A percentile compares a stretch with the other conserved stretches of the same genome.
These are phyloP conservation scores for Melikaiella ostensackeni DNA, from an alignment of 2,888 invertebrate species.

Conservation along the genomic window DNA sequence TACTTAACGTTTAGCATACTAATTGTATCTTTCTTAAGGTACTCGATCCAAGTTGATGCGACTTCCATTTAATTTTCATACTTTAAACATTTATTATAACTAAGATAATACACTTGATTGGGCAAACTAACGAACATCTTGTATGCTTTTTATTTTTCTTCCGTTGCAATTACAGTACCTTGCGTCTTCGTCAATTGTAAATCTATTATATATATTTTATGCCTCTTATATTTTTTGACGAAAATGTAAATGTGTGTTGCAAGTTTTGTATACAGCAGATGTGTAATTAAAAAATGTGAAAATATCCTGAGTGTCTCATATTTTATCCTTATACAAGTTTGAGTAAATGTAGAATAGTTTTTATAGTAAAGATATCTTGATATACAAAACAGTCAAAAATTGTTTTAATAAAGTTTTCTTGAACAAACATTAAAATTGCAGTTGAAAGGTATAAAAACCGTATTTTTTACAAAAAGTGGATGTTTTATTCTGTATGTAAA, in stretches of 20 bases:
- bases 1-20: constrained; percentile 19
- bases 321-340: neutral
- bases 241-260: constrained; percentile 36
- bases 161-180: constrained; percentile 21
- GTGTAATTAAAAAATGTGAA: constrained; percentile 35
- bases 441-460: too few relatives aligned
- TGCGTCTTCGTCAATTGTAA: constrained; percentile 34
- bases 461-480: too few relatives aligned
- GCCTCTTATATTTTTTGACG: constrained; percentile 23
- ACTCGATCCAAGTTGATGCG: constrained; percentile 3
- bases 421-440: too few relatives aligned
- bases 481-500: too few relatives aligned
- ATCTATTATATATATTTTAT: constrained; percentile 30
- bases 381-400: too few relatives aligned
- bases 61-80: constrained; percentile 23
- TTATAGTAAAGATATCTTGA: too few relatives aligned
- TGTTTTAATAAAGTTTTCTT: too few relatives aligned
- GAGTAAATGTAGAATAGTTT: neutral
- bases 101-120: constrained; percentile 17
- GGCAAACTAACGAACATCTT: constrained; percentile 30
- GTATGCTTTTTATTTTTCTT: constrained; percentile 28
- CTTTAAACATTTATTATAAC: constrained; percentile 30
- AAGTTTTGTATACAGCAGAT: constrained; percentile 35
- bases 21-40: constrained; percentile 32
- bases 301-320: neutral